Evolutionary conservation across 1,140 invertebrate species (phyloP).

Genomic region (Tetragonula clypearis): DNA sequence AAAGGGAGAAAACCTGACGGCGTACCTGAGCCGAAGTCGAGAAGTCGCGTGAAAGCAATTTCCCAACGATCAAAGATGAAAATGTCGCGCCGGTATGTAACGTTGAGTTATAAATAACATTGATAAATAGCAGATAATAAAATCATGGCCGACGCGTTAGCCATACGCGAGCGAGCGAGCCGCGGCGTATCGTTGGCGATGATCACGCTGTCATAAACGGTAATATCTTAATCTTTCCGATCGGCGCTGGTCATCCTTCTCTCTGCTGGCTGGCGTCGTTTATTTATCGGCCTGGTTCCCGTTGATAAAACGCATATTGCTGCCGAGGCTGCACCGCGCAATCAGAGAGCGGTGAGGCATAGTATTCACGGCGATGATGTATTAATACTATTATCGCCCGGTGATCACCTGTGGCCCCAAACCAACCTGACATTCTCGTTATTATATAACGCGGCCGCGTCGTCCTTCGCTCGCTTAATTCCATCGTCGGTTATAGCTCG

Average conservation of each 20-base stretch:
- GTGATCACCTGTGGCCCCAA: constrained; percentile 68
- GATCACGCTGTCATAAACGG: constrained; percentile 5
- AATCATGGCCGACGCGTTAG: background rate
- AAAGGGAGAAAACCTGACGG: too few species aligned
- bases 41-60: too few species aligned
- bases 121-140: background rate
- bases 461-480: constrained; percentile 55
- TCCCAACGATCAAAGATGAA: background rate
- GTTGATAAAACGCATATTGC: constrained; percentile 67
- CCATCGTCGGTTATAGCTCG: constrained; percentile 12
- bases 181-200: background rate
- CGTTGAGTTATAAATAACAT: background rate
- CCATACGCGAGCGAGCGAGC: too few species aligned
- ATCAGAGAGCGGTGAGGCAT: constrained; percentile 68
- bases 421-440: constrained; percentile 57
- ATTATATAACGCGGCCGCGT: constrained; percentile 55
- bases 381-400: constrained; percentile 74
- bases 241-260: constrained; percentile 1
- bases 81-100: background rate
- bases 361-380: constrained; percentile 69
- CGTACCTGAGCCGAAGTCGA: too few species aligned
- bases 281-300: constrained; percentile 59
- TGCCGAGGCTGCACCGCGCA: constrained; percentile 58
- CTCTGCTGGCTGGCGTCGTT: background rate
- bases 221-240: constrained; percentile 50